Base-by-base conservation (phyloP, 2,888 invertebrate species). In the Drosophila paramelanica region DNA sequence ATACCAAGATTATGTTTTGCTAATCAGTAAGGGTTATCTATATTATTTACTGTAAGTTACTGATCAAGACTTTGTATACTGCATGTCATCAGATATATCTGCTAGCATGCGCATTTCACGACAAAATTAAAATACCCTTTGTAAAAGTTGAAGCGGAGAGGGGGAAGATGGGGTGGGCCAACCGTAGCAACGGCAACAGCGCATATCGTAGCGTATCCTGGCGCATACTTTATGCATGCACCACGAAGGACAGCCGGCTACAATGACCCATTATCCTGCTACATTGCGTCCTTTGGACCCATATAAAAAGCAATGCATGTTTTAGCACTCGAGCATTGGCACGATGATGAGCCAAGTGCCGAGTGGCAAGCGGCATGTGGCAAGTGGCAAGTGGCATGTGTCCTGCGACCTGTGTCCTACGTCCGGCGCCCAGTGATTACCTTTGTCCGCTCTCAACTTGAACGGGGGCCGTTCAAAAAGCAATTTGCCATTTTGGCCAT, bases 401-500 rank as follows among this genome's bases (percentile, higher is more conserved):
- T 31, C 27, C 25, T 38, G 47, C 39, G 45, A 42, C 45, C 62
- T 61, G 51, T 52, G 53, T 52, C 31, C 31, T 10, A 31, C 31
- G 42, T 43, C 45, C 36, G 20, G 47, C 45, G 46, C 4, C 23
- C 72, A 53, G 53, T 69, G 73, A 79, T 75, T 79, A 79, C 79
- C 76, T 69, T 43, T 55, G 65, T 33, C 53, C 39, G 42, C 14
- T 6, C 8, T 41, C 68, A 84, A 56, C 65, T 58, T 62, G 67
- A 74, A 27, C 41, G 39, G 14, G 43, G 64, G 60, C 75, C 75
- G 69, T 79, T 85, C 80, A 67, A 58, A 79, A 80, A 75, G 81
- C 88, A 87, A 89, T 89, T 89, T 84, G 82, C 85, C 79, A 78
- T 77, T 79, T 84, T 52, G 78, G 70, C 52, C 88, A 87, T 89